These are phyloP conservation scores for Danio kyathit DNA, from an alignment of 2,797 vertebrate genomes.

Conservation along the genomic window DNA sequence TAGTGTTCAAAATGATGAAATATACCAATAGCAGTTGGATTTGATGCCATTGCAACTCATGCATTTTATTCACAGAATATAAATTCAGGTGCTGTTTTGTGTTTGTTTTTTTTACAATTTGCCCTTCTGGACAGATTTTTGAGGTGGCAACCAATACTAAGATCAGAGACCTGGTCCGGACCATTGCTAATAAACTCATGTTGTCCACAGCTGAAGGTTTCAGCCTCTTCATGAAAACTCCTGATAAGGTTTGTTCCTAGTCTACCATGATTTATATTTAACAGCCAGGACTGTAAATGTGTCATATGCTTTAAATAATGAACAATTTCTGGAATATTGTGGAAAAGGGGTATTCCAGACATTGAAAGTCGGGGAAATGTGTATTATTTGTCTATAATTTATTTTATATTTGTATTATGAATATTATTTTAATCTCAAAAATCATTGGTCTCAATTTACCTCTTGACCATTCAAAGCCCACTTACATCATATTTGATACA, in stretches of 20 bases:
- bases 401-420: no score
- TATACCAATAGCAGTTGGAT: background rate
- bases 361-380: no score
- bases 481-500: no score
- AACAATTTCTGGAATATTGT: no score
- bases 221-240: slow-evolving; percentile 92
- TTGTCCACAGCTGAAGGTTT: slow-evolving; percentile 90
- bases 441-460: no score
- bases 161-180: slow-evolving; percentile 84
- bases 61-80: background rate
- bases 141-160: slow-evolving; percentile 86
- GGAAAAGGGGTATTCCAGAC: no score
- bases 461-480: no score
- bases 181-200: slow-evolving; percentile 77
- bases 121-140: slow-evolving; percentile 77
- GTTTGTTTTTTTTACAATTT: background rate
- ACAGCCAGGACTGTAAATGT: background rate
- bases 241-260: slow-evolving; percentile 85
- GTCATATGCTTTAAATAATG: background rate
- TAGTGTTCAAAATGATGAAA: background rate
- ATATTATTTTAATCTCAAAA: no score
- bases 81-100: background rate
- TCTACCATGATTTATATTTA: background rate
- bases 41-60: background rate
- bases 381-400: no score